Conservation (phyloP, 1,140 invertebrate species). For the Listronotus oregonensis region DNA sequence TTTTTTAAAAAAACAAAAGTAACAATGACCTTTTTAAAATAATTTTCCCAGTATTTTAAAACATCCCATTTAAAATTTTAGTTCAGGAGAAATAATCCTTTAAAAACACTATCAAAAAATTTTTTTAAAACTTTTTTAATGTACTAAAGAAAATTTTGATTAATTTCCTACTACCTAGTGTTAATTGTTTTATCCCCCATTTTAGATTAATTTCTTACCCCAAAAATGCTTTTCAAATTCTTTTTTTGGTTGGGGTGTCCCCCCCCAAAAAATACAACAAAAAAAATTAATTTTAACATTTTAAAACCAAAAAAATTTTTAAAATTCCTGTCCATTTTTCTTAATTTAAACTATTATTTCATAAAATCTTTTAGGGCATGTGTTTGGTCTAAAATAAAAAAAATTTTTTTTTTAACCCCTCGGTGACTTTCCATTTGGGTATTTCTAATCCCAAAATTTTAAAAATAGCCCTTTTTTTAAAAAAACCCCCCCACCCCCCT, state of each 20-base stretch:
- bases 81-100: too few relatives aligned
- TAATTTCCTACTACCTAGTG: too few relatives aligned
- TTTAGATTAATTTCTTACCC: slow-evolving; percentile 14
- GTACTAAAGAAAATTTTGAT: too few relatives aligned
- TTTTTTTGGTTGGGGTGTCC: background rate
- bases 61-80: too few relatives aligned
- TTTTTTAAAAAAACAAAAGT: too few relatives aligned
- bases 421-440: slow-evolving; percentile 3
- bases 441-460: slow-evolving; percentile 10
- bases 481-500: background rate
- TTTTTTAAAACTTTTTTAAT: too few relatives aligned
- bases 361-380: slow-evolving; percentile 5
- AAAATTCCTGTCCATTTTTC: slow-evolving; percentile 27
- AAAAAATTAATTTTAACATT: background rate
- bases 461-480: slow-evolving; percentile 5
- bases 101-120: too few relatives aligned
- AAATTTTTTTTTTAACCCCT: slow-evolving; percentile 18
- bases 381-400: slow-evolving; percentile 20
- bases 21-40: too few relatives aligned
- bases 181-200: too few relatives aligned
- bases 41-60: too few relatives aligned
- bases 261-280: slow-evolving; percentile 5
- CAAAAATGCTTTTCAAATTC: slow-evolving; percentile 22
- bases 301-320: background rate
- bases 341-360: too few relatives aligned